Conservation (phyloP, 2,888 invertebrate genomes). For the Eustalomyia histrio region DNA sequence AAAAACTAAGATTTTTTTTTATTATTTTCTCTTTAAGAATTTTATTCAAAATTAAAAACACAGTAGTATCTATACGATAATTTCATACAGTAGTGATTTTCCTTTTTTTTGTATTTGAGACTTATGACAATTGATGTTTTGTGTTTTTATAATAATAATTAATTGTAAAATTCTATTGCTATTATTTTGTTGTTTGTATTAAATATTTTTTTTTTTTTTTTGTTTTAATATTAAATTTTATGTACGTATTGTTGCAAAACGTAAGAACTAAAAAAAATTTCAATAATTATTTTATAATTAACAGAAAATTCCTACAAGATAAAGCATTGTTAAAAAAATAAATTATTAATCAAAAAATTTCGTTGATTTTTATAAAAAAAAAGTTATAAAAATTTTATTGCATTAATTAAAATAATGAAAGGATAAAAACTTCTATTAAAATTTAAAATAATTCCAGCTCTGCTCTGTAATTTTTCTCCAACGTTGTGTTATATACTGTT, state of each 20-base stretch:
- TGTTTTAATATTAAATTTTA: conserved; percentile 21
- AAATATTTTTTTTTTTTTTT: conserved; percentile 29
- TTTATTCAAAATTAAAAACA: conserved; percentile 65
- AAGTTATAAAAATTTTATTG: not conserved
- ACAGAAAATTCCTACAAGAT: not conserved
- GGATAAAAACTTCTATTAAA: not conserved
- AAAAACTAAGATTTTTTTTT: conserved; percentile 5
- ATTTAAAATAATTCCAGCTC: not conserved
- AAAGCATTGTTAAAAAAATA: not conserved
- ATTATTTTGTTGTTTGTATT: conserved; percentile 33
- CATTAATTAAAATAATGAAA: not conserved
- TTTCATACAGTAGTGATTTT: conserved; percentile 45
- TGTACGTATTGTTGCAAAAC: conserved; percentile 11
- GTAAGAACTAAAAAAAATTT: not conserved
- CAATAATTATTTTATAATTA: not conserved
- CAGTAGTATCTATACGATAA: conserved; percentile 30
- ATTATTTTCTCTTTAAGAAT: conserved; percentile 54
- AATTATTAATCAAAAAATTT: conserved; percentile 6
- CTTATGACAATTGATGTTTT: conserved; percentile 53
- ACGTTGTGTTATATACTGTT: too few relatives aligned
- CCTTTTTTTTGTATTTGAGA: conserved; percentile 43
- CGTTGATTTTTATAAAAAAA: not conserved
- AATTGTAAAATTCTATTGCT: conserved; percentile 62
- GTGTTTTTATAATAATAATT: conserved; percentile 43
- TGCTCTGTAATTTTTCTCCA: too few relatives aligned